These are phyloP conservation scores for Dryobotodes eremita DNA, from an alignment of 2,888 invertebrate genomes.

Conservation along the genomic window DNA sequence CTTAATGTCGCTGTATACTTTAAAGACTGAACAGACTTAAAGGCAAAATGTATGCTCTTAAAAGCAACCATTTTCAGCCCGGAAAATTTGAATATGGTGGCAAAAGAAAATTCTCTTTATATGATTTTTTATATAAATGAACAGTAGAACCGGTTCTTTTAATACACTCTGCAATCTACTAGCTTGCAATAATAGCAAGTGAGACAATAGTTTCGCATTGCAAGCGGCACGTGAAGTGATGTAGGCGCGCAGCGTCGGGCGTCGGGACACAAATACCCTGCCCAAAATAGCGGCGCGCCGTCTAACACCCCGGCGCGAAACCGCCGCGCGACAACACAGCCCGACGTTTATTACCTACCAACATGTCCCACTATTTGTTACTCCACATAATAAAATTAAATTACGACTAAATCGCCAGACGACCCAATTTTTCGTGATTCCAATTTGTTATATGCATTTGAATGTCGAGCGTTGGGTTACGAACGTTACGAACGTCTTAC, in stretches of 20 bases:
- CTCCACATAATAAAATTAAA: conserved; percentile 65
- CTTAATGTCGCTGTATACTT: background rate
- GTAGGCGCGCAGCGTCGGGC: conserved; percentile 76
- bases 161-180: conserved; percentile 41
- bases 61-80: conserved; percentile 3
- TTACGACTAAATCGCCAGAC: conserved; percentile 61
- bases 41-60: background rate
- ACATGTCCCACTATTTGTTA: conserved; percentile 67
- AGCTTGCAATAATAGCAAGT: conserved; percentile 65
- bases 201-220: conserved; percentile 75
- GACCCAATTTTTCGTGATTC: conserved; percentile 54
- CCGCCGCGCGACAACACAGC: conserved; percentile 65
- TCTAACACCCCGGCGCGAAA: conserved; percentile 82
- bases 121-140: conserved; percentile 3
- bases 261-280: conserved; percentile 84
- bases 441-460: conserved; percentile 41
- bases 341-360: conserved; percentile 71
- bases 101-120: background rate
- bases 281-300: conserved; percentile 86
- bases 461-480: conserved; percentile 24
- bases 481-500: too few relatives aligned
- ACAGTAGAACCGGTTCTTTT: conserved; percentile 14
- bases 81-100: background rate
- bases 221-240: conserved; percentile 79
- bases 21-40: conserved; percentile 1